Evolutionary conservation across 2,797 vertebrate genomes (phyloP), one percentile per base, ranked within the genome.

Genomic region (Enteromius mattozi): DNA sequence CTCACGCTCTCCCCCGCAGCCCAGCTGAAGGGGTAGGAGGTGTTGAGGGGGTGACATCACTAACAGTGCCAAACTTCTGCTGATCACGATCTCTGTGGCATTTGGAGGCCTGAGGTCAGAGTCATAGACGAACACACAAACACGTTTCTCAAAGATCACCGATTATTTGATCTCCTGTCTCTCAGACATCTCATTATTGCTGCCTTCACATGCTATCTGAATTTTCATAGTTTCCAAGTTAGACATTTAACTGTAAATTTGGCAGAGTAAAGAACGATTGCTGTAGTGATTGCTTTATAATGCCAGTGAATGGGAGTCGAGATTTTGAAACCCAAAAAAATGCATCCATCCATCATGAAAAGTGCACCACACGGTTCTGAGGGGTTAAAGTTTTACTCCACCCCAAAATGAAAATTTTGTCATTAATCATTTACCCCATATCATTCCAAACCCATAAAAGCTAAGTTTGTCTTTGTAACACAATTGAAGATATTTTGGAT

Each of bases 21-120:
- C 40, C 49, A 84, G 59, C 78, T 59, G n/a, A 79, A 81, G 74
- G 76, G 78, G 76, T 87, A 42, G 81, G 81, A 84, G 78, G 78
- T 80, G 49, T 72, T 65, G 56, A 82, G 75, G 59, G 59, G 74
- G 72, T 85, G 76, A 68, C 54, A 82, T 80, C 30, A 56, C 77
- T 79, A 45, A 75, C 42, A 59, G 33, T 33, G 51, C 42, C 42
- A 70, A 84, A 76, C 35, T 80, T 83, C 33, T 77, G 30, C 54
- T 87, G 65, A 69, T 83, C 80, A 74, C 59, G 27, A 70, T 76
- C 76, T 70, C 30, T 14, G 42, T 78, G 33, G 33, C 68, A 54
- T 61, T 61, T 51, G 10, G 21, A 49, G 24, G 47, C 49, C 24
- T 68, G 19, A 51, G 70, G 54, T 61, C 69, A 7, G 33, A 72